A percentile compares a stretch with the other conserved stretches of the same genome.
Conservation (phyloP, 2,113 vertebrate species). For the Polyodon spathula region DNA sequence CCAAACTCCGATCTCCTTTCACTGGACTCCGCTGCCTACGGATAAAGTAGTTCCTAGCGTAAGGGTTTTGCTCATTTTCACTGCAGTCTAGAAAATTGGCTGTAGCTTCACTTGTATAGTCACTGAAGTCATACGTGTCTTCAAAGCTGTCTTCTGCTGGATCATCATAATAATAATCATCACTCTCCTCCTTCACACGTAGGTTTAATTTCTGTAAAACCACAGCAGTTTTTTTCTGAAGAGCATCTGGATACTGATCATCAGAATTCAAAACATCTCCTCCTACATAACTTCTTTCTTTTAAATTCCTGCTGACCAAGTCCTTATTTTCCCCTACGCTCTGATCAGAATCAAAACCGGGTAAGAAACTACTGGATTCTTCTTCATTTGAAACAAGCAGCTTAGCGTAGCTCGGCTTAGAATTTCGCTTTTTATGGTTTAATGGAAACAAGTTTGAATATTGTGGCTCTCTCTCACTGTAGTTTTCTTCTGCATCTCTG, state of each 20-base stretch:
- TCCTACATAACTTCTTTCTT: conserved; percentile 53
- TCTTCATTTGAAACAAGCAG: conserved; percentile 54
- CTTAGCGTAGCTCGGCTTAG: conserved; percentile 50
- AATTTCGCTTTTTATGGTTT: conserved; percentile 63
- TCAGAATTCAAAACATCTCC: conserved; percentile 22
- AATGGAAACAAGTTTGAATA: conserved; percentile 58
- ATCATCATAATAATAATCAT: conserved; percentile 50
- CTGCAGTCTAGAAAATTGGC: conserved; percentile 34
- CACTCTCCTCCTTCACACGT: conserved; percentile 30
- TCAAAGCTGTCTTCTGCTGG: conserved; percentile 34
- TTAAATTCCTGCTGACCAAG: conserved; percentile 47
- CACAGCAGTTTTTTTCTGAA: conserved; percentile 70
- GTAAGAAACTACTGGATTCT: conserved; percentile 60
- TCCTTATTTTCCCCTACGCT: conserved; percentile 50
- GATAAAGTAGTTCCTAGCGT: conserved; percentile 33
- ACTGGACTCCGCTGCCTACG: conserved; percentile 31
- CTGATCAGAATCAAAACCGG: conserved; percentile 51
- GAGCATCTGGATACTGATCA: conserved; percentile 68
- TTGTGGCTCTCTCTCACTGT: conserved; percentile 54
- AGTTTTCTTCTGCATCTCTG: conserved; percentile 54
- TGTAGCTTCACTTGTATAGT: conserved; percentile 22
- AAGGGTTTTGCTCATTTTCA: conserved; percentile 33
- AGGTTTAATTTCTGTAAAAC: conserved; percentile 70
- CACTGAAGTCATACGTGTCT: conserved; percentile 25
- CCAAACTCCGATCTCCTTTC: conserved; percentile 27